Base-by-base conservation (phyloP, 2,797 vertebrate genomes). In the Coranthus polyacanthus region DNA sequence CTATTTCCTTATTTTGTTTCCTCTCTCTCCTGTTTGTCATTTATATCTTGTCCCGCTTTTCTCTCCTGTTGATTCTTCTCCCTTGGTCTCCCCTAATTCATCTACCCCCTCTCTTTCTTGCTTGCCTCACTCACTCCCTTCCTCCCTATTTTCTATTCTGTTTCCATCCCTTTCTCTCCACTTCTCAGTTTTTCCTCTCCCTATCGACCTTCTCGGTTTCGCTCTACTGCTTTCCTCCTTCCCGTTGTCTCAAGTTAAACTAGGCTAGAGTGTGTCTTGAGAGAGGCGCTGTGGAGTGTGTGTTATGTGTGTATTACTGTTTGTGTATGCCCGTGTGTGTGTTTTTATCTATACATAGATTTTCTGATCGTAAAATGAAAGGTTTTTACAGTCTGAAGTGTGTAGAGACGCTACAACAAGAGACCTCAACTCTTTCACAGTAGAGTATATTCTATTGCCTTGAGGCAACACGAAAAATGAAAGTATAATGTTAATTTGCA, bases 171-270 rank as follows among this genome's bases (percentile, higher is more conserved):
- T 46, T 65, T 56, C 62, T 57, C 74, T 77, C 74, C 24, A 63
- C 59, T 60, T 75, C 62, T 68, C 67, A 44, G 32, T 56, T 63
- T 78, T 75, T 61, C 45, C 59, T 57, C 72, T 85, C 79, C 75
- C 84, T 42, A 67, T 76, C 66, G 62, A 82, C 83, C 72, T 57
- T 66, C 78, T 83, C n/a, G 1, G 77, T 71, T 86, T 83, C 29
- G 71, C 84, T 86, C 67, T 12, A 20, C 76, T 84, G 75, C 73
- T 66, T 71, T 66, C 44, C 53, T 68, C 61, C 77, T 73, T 81
- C 73, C 62, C 49, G 44, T 71, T 77, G 67, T 84, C 78, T 87
- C 71, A 75, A 74, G 70, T 81, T 79, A 88, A 88, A 85, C 79
- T 61, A 78, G 78, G 71, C 59, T 80, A 82, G 76, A 39, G 52